Conservation (phyloP, 2,113 vertebrate species). For the Alligator sinensis region DNA sequence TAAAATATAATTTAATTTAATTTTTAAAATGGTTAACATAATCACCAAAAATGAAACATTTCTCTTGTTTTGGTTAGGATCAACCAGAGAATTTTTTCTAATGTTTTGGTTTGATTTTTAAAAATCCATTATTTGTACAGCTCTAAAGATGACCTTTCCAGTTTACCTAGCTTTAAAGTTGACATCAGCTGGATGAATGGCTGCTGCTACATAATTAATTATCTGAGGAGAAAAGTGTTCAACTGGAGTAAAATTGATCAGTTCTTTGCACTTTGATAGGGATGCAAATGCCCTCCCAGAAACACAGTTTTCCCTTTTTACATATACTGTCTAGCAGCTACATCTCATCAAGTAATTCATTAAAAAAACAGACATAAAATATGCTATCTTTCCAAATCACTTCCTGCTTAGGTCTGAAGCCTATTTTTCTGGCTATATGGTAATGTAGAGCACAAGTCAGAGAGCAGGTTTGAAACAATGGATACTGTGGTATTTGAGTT, state of each 20-base stretch:
- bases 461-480: not conserved
- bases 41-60: not conserved
- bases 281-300: not conserved
- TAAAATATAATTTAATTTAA: not conserved
- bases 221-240: not conserved
- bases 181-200: not conserved
- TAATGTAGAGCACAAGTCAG: not conserved
- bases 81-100: not conserved
- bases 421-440: not conserved
- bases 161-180: not conserved
- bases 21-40: not conserved
- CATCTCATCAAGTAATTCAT: not conserved
- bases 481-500: not conserved
- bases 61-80: not conserved
- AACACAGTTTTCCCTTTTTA: not conserved
- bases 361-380: not conserved
- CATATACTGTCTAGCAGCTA: not conserved
- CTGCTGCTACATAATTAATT: not conserved
- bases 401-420: accelerated
- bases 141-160: not conserved
- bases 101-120: not conserved
- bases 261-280: not conserved
- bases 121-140: not conserved
- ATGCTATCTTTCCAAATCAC: not conserved
- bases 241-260: not conserved